Conservation (phyloP, 2,797 vertebrate species). For the Aotus griseimembra region DNA sequence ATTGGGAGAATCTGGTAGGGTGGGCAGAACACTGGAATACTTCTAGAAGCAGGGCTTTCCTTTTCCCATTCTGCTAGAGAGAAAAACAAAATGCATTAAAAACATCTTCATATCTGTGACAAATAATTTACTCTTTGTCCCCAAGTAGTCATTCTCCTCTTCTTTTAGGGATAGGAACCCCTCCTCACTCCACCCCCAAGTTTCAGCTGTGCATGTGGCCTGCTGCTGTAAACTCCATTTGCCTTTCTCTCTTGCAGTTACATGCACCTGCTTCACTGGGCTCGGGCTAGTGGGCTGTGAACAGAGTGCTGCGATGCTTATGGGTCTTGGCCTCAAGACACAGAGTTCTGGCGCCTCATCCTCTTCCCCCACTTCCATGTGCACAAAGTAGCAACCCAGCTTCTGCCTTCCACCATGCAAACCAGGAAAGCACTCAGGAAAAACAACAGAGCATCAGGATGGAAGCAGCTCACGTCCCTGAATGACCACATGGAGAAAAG, state of each 20-base stretch:
- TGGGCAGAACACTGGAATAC: background rate
- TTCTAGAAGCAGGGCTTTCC: background rate
- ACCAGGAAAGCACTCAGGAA: background rate
- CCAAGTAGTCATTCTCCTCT: background rate
- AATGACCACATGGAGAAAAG: background rate
- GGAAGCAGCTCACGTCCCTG: background rate
- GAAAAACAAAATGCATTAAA: background rate
- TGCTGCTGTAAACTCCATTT: fast-evolving
- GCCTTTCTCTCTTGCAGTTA: background rate
- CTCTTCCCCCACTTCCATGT: background rate
- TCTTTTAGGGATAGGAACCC: background rate
- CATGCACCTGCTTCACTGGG: no score
- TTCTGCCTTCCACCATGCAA: background rate
- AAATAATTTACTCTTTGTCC: background rate
- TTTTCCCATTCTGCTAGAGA: background rate
- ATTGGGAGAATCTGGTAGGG: fast-evolving
- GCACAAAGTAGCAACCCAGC: background rate
- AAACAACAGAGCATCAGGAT: background rate
- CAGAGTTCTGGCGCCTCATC: background rate
- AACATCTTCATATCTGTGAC: background rate
- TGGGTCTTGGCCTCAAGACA: background rate
- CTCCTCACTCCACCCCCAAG: background rate
- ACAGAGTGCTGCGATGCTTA: background rate
- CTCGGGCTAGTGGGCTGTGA: background rate
- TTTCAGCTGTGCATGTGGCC: background rate